Percentiles rank a stretch among this genome's conserved stretches.
Evolutionary conservation across 2,113 vertebrate genomes (phyloP).

Genomic region (Edolisoma coerulescens): DNA sequence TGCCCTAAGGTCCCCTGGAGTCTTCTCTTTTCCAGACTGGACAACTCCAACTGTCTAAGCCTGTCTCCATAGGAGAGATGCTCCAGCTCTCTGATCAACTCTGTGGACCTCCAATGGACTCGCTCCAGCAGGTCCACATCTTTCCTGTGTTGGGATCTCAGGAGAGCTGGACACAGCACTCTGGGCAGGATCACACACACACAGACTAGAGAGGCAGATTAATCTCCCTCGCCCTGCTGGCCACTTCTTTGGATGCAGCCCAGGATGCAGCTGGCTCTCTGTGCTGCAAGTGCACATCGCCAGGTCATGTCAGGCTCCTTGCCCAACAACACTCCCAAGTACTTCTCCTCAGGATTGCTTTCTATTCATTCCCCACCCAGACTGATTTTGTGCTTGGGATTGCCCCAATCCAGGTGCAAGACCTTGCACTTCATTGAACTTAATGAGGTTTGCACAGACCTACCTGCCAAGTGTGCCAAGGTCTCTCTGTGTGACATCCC

Average conservation of each 20-base stretch:
- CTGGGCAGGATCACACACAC: fast-evolving
- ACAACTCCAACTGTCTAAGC: not conserved
- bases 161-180: not conserved
- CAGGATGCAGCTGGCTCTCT: not conserved
- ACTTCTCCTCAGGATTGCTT: not conserved
- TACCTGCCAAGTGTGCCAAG: not conserved
- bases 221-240: fast-evolving
- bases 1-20: not conserved
- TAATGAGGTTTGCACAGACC: not conserved
- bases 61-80: not conserved
- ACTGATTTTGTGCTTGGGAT: not conserved
- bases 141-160: not conserved
- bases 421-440: not conserved
- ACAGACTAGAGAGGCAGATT: not conserved
- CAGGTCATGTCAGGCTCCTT: not conserved
- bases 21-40: not conserved
- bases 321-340: not conserved
- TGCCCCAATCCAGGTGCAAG: not conserved
- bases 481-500: not conserved
- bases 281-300: fast-evolving
- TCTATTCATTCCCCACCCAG: not conserved
- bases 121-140: fast-evolving
- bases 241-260: not conserved
- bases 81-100: not conserved
- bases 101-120: not conserved